Evolutionary conservation across 1,140 invertebrate species (phyloP), one percentile per base, ranked within the genome.

Genomic region (Zelostemma sp.): DNA sequence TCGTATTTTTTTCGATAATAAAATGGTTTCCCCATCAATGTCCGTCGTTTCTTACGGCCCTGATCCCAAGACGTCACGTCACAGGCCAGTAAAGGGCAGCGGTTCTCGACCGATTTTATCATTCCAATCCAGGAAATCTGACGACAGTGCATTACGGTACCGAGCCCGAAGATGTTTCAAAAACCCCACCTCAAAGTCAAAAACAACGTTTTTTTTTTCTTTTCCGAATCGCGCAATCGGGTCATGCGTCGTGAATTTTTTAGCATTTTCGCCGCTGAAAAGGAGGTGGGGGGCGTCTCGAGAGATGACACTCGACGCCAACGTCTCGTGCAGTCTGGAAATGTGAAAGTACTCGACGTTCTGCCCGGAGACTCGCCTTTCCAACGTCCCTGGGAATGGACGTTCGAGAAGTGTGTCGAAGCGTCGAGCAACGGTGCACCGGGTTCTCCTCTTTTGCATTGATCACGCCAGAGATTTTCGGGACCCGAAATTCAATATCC

Each of bases 71-170:
- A 70, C 62, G 69, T n/a, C n/a, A n/a, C n/a, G n/a, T 71, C 65
- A 58, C 15, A 8, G 41, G 25, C 41, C 60, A 54, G 62, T 70
- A 71, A 72, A 68, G 50, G 61, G 21, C 65, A 62, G 45, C 47
- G 51, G 58, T 67, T 64, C 65, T 72, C 58, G 55, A 43, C 35
- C 51, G 60, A 72, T 73, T 72, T 73, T 69, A 66, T 58, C 72
- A 72, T 70, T 66, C 58, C 50, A 67, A 66, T 51, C n/a, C 45
- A 46, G 62, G 51, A 61, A 73, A 73, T 15, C 31, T 5, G 35
- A 41, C 31, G 41, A 60, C 46, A 61, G 64, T 65, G 33, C 35
- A 40, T 53, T 31, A 56, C 40, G 64, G 43, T 54, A 31, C 14
- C 38, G n/a, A n/a, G n/a, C n/a, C n/a, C n/a, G n/a, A n/a, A n/a